phyloP scores from a whole-genome alignment of 2,113 vertebrate species.

The Sinocyclocheilus maitianheensis region DNA sequence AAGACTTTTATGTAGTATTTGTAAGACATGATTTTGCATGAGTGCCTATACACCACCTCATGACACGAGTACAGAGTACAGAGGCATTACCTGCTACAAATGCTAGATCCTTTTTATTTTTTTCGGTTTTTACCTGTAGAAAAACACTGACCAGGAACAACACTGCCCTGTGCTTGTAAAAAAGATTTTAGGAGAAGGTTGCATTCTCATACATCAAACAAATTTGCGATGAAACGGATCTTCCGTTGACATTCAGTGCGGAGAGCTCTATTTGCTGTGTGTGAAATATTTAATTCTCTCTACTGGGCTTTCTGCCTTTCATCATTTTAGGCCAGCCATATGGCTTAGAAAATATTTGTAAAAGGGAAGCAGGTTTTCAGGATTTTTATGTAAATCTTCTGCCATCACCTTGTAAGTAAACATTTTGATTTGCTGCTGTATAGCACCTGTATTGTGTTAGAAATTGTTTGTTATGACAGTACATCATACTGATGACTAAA shows the following conservation, averaged over 20 bases:
- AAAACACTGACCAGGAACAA: constrained; percentile 15
- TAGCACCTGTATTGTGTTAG: constrained; percentile 27
- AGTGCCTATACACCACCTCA: constrained; percentile 29
- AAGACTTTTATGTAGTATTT: background rate
- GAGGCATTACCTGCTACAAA: background rate
- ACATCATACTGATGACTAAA: background rate
- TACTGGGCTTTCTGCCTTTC: constrained; percentile 50
- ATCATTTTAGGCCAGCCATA: constrained; percentile 50
- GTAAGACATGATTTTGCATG: constrained; percentile 22
- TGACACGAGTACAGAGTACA: constrained; percentile 20
- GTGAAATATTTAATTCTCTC: constrained; percentile 44
- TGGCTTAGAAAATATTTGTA: constrained; percentile 51
- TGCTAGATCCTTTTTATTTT: constrained; percentile 10
- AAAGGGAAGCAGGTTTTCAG: constrained; percentile 37
- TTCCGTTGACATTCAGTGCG: constrained; percentile 44
- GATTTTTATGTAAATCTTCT: constrained; percentile 47
- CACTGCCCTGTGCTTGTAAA: constrained; percentile 30
- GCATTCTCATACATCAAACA: constrained; percentile 43
- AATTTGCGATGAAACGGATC: constrained; percentile 49
- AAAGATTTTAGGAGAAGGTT: constrained; percentile 27
- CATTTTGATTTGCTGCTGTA: constrained; percentile 12
- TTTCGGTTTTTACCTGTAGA: constrained; percentile 10
- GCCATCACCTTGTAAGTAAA: constrained; percentile 13
- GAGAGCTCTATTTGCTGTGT: constrained; percentile 43
- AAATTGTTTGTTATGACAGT: constrained; percentile 21